These are phyloP conservation scores for Dilophus febrilis DNA, from an alignment of 2,888 invertebrate genomes.

Conservation along the genomic window DNA sequence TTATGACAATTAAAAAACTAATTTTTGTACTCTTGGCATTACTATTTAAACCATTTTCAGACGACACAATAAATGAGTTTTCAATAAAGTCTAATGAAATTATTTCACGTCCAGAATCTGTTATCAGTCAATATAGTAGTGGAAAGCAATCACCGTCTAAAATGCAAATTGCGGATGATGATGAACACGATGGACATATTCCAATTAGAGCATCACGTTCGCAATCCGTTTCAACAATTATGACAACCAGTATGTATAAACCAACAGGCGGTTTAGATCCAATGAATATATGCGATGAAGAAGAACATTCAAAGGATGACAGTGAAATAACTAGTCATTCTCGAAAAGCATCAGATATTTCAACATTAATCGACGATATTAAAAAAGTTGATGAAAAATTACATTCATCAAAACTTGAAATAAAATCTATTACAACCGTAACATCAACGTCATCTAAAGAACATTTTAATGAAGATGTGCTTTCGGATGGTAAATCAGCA, in stretches of 20 bases:
- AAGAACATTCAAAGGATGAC: constrained; percentile 7
- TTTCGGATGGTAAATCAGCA: constrained; percentile 3
- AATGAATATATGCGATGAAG: constrained; percentile 17
- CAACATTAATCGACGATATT: constrained; percentile 3
- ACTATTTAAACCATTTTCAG: too few species aligned
- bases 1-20: too few species aligned
- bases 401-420: constrained; percentile 8
- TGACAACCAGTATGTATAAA: constrained; percentile 30
- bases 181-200: background rate
- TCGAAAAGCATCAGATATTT: constrained; percentile 2
- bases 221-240: constrained; percentile 29
- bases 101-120: constrained; percentile 8
- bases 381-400: constrained; percentile 3
- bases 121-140: background rate
- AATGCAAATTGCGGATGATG: background rate
- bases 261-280: constrained; percentile 20
- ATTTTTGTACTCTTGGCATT: too few species aligned
- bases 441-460: too few species aligned
- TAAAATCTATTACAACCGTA: constrained; percentile 7
- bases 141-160: background rate
- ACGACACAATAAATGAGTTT: too few species aligned
- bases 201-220: constrained; percentile 27
- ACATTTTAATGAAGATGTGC: constrained; percentile 7
- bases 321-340: background rate
- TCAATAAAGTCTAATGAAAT: background rate